Base-by-base conservation (phyloP, 2,797 vertebrate genomes). In the Bryconaethiops microstoma region DNA sequence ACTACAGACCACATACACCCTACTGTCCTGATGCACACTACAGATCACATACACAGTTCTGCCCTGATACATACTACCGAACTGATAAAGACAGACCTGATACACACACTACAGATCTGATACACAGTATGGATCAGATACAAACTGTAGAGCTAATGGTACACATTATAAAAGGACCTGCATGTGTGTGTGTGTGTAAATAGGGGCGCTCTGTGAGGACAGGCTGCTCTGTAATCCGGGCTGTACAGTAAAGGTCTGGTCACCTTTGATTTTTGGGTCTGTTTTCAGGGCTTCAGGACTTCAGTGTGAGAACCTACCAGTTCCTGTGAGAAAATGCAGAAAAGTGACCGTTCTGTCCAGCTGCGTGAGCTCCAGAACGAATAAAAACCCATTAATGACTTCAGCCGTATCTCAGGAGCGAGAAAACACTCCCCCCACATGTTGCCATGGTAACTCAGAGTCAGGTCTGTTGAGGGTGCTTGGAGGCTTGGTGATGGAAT, bases 321-420 rank as follows among this genome's bases (percentile, higher is more conserved):
- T 17, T 19, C 17, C 4, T 55, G 52, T 7, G 4, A 55, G 17
- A 19, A 55, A 55, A 55, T 19, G 12, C 12, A 48, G 5, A 8
- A 48, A 12, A 48, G 45, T 12, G 7, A 10, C 12, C 5, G 1
- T 48, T 48, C 45, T 48, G 45, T 48, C 45, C 45, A 48, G 45
- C 45, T 48, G 45, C 12, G 45, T 35, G 12, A 48, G 45, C 45
- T 48, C 45, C 45, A 48, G 45, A 64, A 64, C 23, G 12, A 63
- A 21, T 59, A 29, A 63, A 63, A 63, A 64, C 81, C 25, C 62
- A 64, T 64, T 39, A 64, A 39, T 64, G 62, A 64, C 25, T 64
- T 64, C 62, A 39, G 62, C 29, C 23, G 29, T 16, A 64, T 64
- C 62, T 64, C 29, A 64, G 14, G 84, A 88, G 82, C 72, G 14